Base-by-base conservation (phyloP, 2,113 vertebrate genomes). In the Hystrix cristata region DNA sequence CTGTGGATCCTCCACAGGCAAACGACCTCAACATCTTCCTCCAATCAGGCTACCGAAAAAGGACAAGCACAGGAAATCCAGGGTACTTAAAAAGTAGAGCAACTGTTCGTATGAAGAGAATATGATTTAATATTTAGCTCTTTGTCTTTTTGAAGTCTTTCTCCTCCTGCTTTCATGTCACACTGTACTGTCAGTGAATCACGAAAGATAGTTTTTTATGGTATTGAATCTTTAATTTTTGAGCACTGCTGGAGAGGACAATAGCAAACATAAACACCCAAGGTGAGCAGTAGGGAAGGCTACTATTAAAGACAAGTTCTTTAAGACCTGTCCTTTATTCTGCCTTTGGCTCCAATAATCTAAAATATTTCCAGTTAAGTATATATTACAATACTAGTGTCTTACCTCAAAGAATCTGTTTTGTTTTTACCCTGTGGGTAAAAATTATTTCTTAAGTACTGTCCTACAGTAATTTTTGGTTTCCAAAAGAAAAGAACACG, bases 401-500 rank as follows among this genome's bases (percentile, higher is more conserved):
- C 80, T 91, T 83, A 60, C 55, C 29, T 87, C 69, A 86, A 84
- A 91, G 6, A 92, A 86, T 78, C 21, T 80, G 14, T 34, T 87
- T 90, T 83, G 91, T 29, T 18, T 82, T 57, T 46, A 89, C 10
- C 27, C 29, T 46, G 34, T 16, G 18, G 48, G 14, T 79, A 29
- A 93, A 86, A 93, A 72, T 31, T 78, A 65, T 64, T 65, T 92
- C 92, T 80, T 29, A 96, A 95, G 29, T 57, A 88, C 8, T 71
- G 60, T 3, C 11, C 59, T 72, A 14, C 3, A 94, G 18, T 84
- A 87, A 94, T 38, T 89, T 95, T 89, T 81, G 2, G 90, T 51
- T 71, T 38, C 57, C 71, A 80, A 85, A 93, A 94, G 96, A 96
- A 69, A 0, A 91, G 65, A 93, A 91, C 83, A 64, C 38, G 76